A percentile compares a stretch with the other conserved stretches of the same genome.
Evolutionary conservation across 1,140 invertebrate species (phyloP).

Genomic region (Ostrea denselamellosa): DNA sequence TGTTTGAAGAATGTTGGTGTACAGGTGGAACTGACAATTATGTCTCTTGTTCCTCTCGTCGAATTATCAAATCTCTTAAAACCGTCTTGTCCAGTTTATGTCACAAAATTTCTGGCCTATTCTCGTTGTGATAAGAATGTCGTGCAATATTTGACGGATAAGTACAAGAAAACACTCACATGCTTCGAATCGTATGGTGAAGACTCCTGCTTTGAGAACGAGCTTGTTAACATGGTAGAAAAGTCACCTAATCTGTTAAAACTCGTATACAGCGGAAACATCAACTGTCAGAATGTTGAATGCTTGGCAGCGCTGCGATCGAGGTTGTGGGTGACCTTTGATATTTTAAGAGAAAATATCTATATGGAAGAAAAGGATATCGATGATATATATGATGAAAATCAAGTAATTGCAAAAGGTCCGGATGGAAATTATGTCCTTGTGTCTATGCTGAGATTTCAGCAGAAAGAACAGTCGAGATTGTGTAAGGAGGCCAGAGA

Average conservation of each 20-base stretch:
- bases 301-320: constrained; percentile 33
- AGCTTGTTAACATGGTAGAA: constrained; percentile 32
- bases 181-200: constrained; percentile 40
- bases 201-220: constrained; percentile 8
- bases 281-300: constrained; percentile 32
- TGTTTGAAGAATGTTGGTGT: constrained; percentile 27
- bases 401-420: constrained; percentile 40
- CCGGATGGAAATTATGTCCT: constrained; percentile 38
- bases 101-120: constrained; percentile 36
- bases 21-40: constrained; percentile 17
- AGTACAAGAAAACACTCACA: constrained; percentile 14
- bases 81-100: constrained; percentile 43
- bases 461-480: not conserved
- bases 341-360: not conserved
- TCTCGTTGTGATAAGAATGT: constrained; percentile 36
- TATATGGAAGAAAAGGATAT: constrained; percentile 9
- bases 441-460: constrained; percentile 25
- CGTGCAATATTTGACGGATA: constrained; percentile 23
- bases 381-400: constrained; percentile 18
- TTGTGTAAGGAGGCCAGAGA: not conserved
- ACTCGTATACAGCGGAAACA: constrained; percentile 34
- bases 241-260: constrained; percentile 8
- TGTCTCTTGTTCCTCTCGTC: constrained; percentile 16
- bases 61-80: constrained; percentile 45
- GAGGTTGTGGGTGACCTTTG: constrained; percentile 9